Conservation (phyloP, 64 coral and sea anemone genomes). For the Porites lutea region DNA sequence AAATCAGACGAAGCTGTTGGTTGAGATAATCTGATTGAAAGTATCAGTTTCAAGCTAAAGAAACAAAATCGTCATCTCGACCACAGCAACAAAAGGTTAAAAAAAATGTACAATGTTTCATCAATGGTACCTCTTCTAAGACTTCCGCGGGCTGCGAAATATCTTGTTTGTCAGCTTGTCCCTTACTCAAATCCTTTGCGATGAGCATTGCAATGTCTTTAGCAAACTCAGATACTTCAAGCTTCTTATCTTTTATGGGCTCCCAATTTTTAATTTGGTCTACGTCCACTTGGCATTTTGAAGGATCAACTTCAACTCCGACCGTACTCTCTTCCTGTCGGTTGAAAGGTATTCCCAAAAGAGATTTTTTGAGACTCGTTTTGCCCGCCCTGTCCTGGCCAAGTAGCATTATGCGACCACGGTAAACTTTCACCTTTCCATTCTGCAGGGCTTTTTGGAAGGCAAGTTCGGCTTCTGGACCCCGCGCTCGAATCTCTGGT, state of each 20-base stretch:
- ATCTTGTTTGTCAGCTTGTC: neutral
- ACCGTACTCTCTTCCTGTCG: constrained; percentile 50
- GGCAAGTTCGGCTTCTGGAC: constrained; percentile 37
- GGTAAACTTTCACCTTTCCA: constrained; percentile 49
- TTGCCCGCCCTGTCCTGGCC: constrained; percentile 65
- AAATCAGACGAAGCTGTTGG: too few relatives aligned
- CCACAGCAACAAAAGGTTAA: too few relatives aligned
- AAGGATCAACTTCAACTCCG: constrained; percentile 61
- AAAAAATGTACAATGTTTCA: neutral
- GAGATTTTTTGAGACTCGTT: constrained; percentile 75
- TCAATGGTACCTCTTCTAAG: neutral
- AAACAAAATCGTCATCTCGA: too few relatives aligned
- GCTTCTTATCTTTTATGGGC: neutral
- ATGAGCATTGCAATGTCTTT: constrained; percentile 41
- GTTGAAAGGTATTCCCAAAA: constrained; percentile 57
- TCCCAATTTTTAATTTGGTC: constrained; percentile 52
- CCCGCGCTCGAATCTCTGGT: constrained; percentile 19
- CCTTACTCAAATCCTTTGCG: neutral
- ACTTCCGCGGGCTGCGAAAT: neutral
- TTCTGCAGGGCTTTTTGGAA: constrained; percentile 38
- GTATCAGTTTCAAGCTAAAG: too few relatives aligned
- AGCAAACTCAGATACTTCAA: constrained; percentile 18
- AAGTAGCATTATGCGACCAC: constrained; percentile 68
- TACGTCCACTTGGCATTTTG: constrained; percentile 40
- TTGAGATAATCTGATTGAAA: too few relatives aligned